These are phyloP conservation scores for Hydroisotoma schaefferi DNA, from an alignment of 2,888 invertebrate genomes.

Conservation along the genomic window DNA sequence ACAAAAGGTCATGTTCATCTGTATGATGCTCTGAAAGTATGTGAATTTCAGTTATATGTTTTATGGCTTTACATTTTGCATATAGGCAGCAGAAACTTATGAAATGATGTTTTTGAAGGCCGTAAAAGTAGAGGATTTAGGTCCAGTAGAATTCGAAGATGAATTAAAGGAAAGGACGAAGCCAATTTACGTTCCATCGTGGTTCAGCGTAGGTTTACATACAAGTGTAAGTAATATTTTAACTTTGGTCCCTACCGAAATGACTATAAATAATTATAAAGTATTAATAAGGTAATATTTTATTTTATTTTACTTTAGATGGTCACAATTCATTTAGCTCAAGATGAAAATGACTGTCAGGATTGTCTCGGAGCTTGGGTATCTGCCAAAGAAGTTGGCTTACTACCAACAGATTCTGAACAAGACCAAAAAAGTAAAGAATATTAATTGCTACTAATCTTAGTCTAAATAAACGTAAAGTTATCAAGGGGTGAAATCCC, in stretches of 20 bases:
- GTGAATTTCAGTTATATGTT: conserved; percentile 31
- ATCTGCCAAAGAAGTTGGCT: conserved; percentile 88
- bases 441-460: not conserved
- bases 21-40: conserved; percentile 88
- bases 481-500: no score
- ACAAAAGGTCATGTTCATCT: conserved; percentile 84
- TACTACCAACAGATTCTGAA: conserved; percentile 65
- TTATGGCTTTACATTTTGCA: conserved; percentile 1
- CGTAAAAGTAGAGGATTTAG: conserved; percentile 82
- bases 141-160: conserved; percentile 85
- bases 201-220: conserved; percentile 98
- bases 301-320: conserved; percentile 64
- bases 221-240: conserved; percentile 70
- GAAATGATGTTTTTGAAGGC: conserved; percentile 56
- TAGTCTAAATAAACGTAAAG: not conserved
- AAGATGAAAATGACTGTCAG: conserved; percentile 95
- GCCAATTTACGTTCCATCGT: conserved; percentile 94
- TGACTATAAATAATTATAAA: no score
- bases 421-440: conserved; percentile 68
- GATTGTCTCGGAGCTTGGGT: conserved; percentile 99
- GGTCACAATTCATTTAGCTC: conserved; percentile 92
- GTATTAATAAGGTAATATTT: no score
- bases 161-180: conserved; percentile 87
- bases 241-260: no score
- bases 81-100: no score